Evolutionary conservation across 1,140 invertebrate genomes (phyloP), one percentile per base, ranked within the genome.

Genomic region (Drosophila aff.): DNA sequence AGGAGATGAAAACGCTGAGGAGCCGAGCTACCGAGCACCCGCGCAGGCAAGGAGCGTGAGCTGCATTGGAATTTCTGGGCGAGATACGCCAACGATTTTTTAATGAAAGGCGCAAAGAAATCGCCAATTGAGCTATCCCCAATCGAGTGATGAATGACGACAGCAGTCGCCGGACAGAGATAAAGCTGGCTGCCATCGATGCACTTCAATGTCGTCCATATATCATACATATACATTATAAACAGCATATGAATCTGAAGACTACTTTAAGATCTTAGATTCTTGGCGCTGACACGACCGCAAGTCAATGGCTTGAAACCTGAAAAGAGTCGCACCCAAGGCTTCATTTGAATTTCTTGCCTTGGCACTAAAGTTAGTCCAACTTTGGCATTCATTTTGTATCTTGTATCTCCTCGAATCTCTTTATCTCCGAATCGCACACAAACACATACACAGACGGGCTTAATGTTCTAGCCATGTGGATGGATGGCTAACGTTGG

Each of bases 281-380:
- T 81, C 78, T 87, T 75, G 66, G 76, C 58, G 50, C 47, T 52
- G 44, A 58, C 57, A 62, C 63, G 82, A 81, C 81, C 84, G 58
- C 85, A 90, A 87, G 64, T 77, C 74, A 65, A 57, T 86, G 76
- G 79, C 68, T 86, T 68, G 69, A 85, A 78, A 91, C 85, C 85
- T 79, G 85, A 85, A 91, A 79, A 75, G 57, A 67, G 61, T 58
- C 57, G 58, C 55, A 68, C 61, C 76, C 84, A 89, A 89, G 84
- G 84, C 85, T 85, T 78, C 57, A 73, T 91, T 91, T 89, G 69
- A 85, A 82, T 85, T 89, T 76, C 67, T 86, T 58, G 85, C 85
- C 85, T 90, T 90, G 85, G 86, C 85, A 90, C 85, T 90, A 90
- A 90, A 90, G 86, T 85, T 74, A 44, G 43, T 71, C 83, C 76